Evolutionary conservation across 2,113 vertebrate genomes (phyloP).

Genomic region (Gnathonemus echidnorhynchus): DNA sequence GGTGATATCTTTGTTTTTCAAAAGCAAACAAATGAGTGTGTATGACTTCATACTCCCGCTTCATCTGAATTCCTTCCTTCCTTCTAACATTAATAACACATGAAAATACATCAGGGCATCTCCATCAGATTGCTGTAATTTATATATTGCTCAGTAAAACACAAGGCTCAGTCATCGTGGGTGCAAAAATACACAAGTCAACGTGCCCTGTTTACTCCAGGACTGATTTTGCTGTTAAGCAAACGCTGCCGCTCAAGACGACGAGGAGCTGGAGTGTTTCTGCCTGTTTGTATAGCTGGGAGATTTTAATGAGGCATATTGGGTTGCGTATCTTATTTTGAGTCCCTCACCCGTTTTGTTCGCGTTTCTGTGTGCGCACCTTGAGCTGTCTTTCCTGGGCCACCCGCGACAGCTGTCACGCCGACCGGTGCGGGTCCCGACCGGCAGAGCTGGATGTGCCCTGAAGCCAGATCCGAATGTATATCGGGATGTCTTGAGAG

Average conservation of each 20-base stretch:
- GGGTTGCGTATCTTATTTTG: neutral
- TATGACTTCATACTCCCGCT: neutral
- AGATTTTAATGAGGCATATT: neutral
- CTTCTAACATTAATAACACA: neutral
- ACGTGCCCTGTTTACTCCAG: neutral
- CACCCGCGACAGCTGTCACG: neutral
- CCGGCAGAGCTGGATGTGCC: neutral
- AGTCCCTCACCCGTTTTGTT: neutral
- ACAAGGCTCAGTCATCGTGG: neutral
- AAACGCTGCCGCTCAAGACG: neutral
- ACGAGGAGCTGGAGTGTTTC: neutral
- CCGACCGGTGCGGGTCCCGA: neutral
- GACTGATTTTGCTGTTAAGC: neutral
- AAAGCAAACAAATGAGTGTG: neutral
- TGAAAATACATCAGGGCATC: neutral
- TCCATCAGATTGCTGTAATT: neutral
- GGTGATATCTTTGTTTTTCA: neutral
- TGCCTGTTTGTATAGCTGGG: neutral
- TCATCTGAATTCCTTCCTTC: neutral
- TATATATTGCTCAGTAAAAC: neutral
- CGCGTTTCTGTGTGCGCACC: neutral
- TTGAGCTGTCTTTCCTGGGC: neutral
- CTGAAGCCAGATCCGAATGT: neutral
- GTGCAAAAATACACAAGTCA: neutral
- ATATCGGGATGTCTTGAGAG: neutral